Conservation (phyloP, 1,140 invertebrate species). For the Adoxophyes honmai region DNA sequence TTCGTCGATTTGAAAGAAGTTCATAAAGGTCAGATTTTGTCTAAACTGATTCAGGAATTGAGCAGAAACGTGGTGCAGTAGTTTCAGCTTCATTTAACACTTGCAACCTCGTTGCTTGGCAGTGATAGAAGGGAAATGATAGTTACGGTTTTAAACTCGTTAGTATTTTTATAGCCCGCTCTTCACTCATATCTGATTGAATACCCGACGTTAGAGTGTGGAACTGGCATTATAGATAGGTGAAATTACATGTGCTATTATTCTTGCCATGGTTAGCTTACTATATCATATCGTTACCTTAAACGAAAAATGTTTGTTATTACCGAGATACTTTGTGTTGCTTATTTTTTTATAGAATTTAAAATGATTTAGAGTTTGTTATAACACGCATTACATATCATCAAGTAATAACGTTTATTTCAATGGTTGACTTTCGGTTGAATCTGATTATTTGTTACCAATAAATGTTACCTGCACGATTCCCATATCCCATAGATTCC, state of each 20-base stretch:
- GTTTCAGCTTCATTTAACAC: no score
- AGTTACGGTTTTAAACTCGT: not conserved
- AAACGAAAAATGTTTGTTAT: slow-evolving; percentile 2
- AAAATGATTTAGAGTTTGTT: not conserved
- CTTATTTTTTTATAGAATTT: not conserved
- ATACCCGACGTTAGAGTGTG: not conserved
- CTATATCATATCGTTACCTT: slow-evolving; percentile 5
- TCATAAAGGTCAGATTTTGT: no score
- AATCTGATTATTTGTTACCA: not conserved
- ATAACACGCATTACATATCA: slow-evolving; percentile 6
- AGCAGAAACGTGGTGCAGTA: no score
- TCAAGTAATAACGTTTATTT: not conserved
- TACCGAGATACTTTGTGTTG: not conserved
- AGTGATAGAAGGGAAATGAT: no score
- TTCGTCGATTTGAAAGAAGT: no score
- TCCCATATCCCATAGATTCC: slow-evolving; percentile 11
- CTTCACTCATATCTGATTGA: not conserved
- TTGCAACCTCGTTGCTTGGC: no score
- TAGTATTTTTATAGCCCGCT: not conserved
- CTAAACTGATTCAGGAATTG: no score
- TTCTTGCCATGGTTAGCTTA: slow-evolving; percentile 10
- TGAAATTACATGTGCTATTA: slow-evolving; percentile 14
- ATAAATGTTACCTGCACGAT: not conserved
- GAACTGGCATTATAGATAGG: slow-evolving; percentile 2
- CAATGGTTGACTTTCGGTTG: not conserved